These are phyloP conservation scores for Polypterus bichir DNA, from an alignment of 2,113 vertebrate genomes.

Conservation along the genomic window DNA sequence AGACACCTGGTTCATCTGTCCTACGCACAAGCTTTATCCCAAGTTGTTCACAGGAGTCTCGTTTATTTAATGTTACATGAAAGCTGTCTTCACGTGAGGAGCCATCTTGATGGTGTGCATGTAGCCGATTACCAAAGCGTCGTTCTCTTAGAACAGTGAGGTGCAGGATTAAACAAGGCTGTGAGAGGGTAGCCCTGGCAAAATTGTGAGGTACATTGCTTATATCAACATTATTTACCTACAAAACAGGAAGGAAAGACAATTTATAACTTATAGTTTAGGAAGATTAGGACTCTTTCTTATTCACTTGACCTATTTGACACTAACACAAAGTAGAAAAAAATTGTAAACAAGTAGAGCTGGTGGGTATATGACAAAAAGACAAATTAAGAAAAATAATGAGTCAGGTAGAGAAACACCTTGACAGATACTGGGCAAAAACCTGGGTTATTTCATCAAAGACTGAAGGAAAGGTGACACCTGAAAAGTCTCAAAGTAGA, in stretches of 20 bases:
- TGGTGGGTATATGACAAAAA: no score
- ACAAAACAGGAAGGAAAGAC: conserved; percentile 3
- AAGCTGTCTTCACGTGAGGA: conserved; percentile 64
- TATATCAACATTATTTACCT: conserved; percentile 92
- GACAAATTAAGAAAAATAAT: no score
- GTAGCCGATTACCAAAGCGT: conserved; percentile 63
- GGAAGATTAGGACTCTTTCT: no score
- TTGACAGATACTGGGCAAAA: no score
- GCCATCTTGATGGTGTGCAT: conserved; percentile 34
- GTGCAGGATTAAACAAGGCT: conserved; percentile 74
- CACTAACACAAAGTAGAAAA: no score
- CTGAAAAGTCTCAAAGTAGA: no score
- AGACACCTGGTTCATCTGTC: conserved; percentile 84
- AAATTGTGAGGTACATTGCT: conserved; percentile 90
- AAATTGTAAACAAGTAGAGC: no score
- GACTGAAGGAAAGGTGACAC: no score
- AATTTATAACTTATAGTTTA: no score
- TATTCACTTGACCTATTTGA: no score
- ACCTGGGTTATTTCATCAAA: no score
- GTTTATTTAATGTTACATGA: conserved; percentile 78
- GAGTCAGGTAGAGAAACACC: no score
- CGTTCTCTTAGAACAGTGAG: conserved; percentile 84
- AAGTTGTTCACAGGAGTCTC: conserved; percentile 81
- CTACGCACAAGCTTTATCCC: conserved; percentile 92
- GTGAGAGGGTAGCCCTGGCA: conserved; percentile 72